Evolutionary conservation across 35 echinoderm and acorn worm genomes (phyloP), one percentile per base, ranked within the genome.

Genomic region (Heliocidaris erythrogramma): DNA sequence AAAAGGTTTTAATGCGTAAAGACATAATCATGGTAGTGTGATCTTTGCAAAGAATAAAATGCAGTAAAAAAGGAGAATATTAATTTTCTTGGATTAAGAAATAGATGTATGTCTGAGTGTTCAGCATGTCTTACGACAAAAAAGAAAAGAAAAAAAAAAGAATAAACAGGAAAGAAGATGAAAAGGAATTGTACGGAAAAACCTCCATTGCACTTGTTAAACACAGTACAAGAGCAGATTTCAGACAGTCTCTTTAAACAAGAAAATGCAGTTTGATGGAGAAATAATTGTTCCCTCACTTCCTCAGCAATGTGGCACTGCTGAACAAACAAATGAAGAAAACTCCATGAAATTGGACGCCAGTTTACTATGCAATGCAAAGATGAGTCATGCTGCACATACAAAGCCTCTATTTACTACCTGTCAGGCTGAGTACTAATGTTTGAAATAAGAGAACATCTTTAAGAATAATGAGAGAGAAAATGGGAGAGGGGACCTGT

Each of bases 331-430:
- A 78, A n/a, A 5, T 21, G 65, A n/a, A 78, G 65, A 78, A 78
- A 78, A 78, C 65, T 78, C 65, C 65, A 78, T 78, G 65, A 78
- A 78, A 78, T 78, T 78, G 65, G 65, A 78, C 21, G 65, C 65
- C 65, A 78, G 65, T 78, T 78, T 78, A 78, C 65, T 78, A 78
- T n/a, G 65, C 65, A 78, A 78, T 78, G 65, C 27, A 78, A 78
- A 21, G 21, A 78, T 78, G 65, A 78, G 65, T 78, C 65, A 78
- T n/a, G 18, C 65, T 18, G 21, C 18, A 78, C 65, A 78, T n/a
- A 27, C 65, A 78, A 78, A 78, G 65, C 65, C 27, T 78, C n/a
- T 78, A 78, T 78, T 78, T 78, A 78, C 65, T 78, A 78, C 65
- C 65, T 18, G 65, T 78, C 65, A 78, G 27, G 65, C 65, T 78